Conservation (phyloP, 1,140 invertebrate genomes). For the Cyphomyrmex costatus region DNA sequence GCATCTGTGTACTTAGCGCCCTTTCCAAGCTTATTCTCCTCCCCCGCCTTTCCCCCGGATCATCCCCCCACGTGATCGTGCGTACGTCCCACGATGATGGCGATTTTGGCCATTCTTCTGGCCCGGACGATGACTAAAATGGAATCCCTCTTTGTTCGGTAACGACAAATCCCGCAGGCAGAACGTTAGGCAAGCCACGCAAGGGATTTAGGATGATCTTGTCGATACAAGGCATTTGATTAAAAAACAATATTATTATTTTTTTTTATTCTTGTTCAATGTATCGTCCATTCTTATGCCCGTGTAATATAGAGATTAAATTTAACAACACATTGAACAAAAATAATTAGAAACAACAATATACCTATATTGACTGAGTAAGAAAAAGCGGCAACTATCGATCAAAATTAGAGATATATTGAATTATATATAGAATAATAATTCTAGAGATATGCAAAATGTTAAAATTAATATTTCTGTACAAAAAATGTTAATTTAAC, state of each 20-base stretch:
- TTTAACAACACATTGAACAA: too few relatives aligned
- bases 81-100: conserved; percentile 75
- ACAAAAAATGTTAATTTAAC: too few relatives aligned
- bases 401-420: too few relatives aligned
- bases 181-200: neutral
- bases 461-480: too few relatives aligned
- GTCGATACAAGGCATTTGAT: neutral
- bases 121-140: conserved; percentile 38
- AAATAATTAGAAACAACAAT: too few relatives aligned
- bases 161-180: conserved; percentile 23
- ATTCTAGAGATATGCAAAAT: too few relatives aligned
- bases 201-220: neutral
- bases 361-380: too few relatives aligned
- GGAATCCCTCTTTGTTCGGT: conserved; percentile 38
- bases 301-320: too few relatives aligned
- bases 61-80: conserved; percentile 55
- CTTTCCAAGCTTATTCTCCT: conserved; percentile 34
- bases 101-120: conserved; percentile 75
- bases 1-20: conserved; percentile 77
- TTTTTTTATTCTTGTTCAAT: neutral
- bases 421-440: too few relatives aligned
- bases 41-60: conserved; percentile 21
- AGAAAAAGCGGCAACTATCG: too few relatives aligned
- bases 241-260: neutral
- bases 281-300: neutral